phyloP scores from a whole-genome alignment of 1,140 invertebrate species.

The Delia radicum region DNA sequence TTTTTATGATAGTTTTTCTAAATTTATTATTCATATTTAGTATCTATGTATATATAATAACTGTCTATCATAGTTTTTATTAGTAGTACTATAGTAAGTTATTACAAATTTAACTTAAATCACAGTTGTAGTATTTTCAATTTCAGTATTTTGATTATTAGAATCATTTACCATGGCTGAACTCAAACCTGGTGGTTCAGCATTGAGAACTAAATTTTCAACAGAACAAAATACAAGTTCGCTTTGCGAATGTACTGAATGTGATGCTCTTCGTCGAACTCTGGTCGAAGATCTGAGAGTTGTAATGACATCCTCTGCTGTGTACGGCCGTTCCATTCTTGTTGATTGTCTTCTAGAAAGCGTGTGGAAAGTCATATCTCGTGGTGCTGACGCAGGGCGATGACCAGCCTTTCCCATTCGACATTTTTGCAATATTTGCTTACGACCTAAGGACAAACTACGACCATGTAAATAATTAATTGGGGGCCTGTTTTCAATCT shows the following conservation, averaged over 20 bases:
- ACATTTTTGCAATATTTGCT: constrained; percentile 18
- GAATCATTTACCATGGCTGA: background rate
- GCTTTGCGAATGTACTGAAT: background rate
- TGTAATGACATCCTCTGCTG: constrained; percentile 63
- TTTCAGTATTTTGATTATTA: constrained; percentile 37
- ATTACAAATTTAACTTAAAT: constrained; percentile 37
- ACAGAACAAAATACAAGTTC: constrained; percentile 52
- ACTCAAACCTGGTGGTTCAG: constrained; percentile 58
- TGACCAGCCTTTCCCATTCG: background rate
- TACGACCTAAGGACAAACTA: constrained; percentile 39
- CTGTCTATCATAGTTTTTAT: too few relatives aligned
- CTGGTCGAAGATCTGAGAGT: constrained; percentile 57
- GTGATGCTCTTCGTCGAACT: background rate
- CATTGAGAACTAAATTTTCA: constrained; percentile 62
- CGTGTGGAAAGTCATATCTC: background rate
- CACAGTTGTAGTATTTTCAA: constrained; percentile 55
- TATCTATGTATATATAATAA: too few relatives aligned
- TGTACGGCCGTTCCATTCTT: constrained; percentile 46
- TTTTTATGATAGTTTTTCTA: too few relatives aligned
- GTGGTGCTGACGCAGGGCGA: background rate
- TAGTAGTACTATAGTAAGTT: too few relatives aligned
- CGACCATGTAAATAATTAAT: constrained; percentile 32
- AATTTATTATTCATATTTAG: too few relatives aligned
- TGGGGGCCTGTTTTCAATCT: constrained; percentile 25
- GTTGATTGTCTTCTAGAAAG: background rate